A percentile compares a stretch with the other conserved stretches of the same genome.
These are phyloP conservation scores for Phyllopteryx taeniolatus DNA, from an alignment of 2,113 vertebrate species.

Conservation along the genomic window DNA sequence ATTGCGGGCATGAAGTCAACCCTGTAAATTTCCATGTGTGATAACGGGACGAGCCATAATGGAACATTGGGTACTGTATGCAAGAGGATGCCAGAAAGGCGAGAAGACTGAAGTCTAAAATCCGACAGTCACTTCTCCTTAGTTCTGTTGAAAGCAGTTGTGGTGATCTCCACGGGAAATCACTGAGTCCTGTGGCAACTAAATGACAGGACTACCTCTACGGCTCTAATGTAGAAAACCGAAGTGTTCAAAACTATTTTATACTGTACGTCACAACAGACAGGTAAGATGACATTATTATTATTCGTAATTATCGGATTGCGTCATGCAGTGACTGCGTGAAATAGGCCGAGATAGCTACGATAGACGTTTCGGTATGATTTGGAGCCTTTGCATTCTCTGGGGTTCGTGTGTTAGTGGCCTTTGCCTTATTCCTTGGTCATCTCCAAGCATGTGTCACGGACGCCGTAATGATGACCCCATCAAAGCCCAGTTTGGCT, in stretches of 20 bases:
- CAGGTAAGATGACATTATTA: background rate
- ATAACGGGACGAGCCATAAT: no score
- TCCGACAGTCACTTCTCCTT: no score
- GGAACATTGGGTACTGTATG: no score
- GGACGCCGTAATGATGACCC: slow-evolving; percentile 43
- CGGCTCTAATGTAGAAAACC: background rate
- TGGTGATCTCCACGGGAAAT: background rate
- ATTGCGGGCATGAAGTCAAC: no score
- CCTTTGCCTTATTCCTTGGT: background rate
- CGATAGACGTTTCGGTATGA: background rate
- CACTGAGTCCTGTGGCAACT: background rate
- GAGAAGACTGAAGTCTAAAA: background rate
- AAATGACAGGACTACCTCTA: background rate
- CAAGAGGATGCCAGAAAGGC: background rate
- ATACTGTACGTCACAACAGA: background rate
- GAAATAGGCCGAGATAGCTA: background rate
- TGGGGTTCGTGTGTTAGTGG: background rate
- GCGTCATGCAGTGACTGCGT: background rate
- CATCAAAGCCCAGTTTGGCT: slow-evolving; percentile 57
- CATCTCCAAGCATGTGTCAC: background rate
- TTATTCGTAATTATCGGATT: background rate
- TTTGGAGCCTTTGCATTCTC: background rate
- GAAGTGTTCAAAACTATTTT: background rate
- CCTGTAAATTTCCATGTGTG: no score
- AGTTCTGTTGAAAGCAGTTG: no score